A percentile compares a stretch with the other conserved stretches of the same genome.
Evolutionary conservation across 2,113 vertebrate species (phyloP).

Genomic region (Petroica traversi): DNA sequence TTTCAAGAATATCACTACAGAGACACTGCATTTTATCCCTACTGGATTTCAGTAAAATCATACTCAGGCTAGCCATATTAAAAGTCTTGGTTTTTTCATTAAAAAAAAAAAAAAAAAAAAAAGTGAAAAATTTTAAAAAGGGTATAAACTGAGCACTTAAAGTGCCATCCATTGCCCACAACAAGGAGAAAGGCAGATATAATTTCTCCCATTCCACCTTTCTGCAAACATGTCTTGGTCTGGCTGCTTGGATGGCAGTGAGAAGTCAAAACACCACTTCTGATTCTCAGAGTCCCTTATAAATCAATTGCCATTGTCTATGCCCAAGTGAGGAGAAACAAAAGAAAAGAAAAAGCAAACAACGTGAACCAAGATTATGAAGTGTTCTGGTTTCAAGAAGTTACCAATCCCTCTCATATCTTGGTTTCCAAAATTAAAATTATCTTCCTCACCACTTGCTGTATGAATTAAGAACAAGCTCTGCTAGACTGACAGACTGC

Average conservation of each 20-base stretch:
- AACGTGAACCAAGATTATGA: not conserved
- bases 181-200: not conserved
- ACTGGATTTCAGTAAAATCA: not conserved
- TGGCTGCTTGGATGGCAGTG: not conserved
- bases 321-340: not conserved
- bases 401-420: not conserved
- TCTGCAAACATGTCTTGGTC: not conserved
- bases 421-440: not conserved
- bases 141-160: not conserved
- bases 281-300: not conserved
- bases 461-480: not conserved
- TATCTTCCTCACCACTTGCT: not conserved
- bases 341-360: not conserved
- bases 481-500: not conserved
- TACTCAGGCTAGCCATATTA: not conserved
- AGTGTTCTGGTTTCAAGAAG: not conserved
- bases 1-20: not conserved
- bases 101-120: not conserved
- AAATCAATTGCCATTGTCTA: not conserved
- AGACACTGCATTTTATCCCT: not conserved
- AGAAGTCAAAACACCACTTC: not conserved
- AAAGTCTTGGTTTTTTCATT: not conserved
- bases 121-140: not conserved
- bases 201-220: not conserved
- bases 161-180: not conserved